Evolutionary conservation across 2,113 vertebrate genomes (phyloP), one percentile per base, ranked within the genome.

Genomic region (Leptobrachium leishanense): DNA sequence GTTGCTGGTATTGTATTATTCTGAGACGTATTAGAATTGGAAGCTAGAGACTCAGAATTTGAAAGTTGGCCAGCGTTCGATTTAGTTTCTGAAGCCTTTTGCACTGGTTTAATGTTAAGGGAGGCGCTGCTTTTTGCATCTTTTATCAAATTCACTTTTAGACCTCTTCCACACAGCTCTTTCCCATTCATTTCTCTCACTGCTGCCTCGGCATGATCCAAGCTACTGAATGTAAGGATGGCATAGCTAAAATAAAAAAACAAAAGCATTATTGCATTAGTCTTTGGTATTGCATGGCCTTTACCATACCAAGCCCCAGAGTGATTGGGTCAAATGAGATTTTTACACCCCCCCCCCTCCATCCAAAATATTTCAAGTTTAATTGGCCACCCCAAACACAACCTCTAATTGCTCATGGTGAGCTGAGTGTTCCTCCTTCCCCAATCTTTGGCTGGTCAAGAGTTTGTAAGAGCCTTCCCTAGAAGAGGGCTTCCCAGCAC

Each of bases 111-210:
- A 43, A 62, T 46, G 3, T 43, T 46, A n/a, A 43, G 6, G 42
- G 43, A 20, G 9, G 71, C 15, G 31, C 53, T 54, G 3, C 43
- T 3, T 15, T 39, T 54, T 6, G 69, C 12, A 66, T 64, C 42
- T 43, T 55, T 79, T 31, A 79, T 66, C 8, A 15, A 5, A 43
- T 46, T 57, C n/a, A 72, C 77, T 66, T 79, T 79, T 31, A 79
- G 4, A 13, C 54, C 71, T 72, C 71, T 79, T 7, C 69, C 69
- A 72, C 10, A 20, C 41, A 79, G 53, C 9, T 66, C 64, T 20
- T 72, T 79, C 31, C 77, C 77, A 72, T 79, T 46, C 69, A 79
- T 66, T 67, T 79, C 77, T 44, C 11, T 72, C 8, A 55, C 53
- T 53, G 69, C 77, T 13, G 59, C 62, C 50, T 55, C 12, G 10